phyloP scores from a whole-genome alignment of 2,797 vertebrate species.

The Mormyrus proboscirostris region DNA sequence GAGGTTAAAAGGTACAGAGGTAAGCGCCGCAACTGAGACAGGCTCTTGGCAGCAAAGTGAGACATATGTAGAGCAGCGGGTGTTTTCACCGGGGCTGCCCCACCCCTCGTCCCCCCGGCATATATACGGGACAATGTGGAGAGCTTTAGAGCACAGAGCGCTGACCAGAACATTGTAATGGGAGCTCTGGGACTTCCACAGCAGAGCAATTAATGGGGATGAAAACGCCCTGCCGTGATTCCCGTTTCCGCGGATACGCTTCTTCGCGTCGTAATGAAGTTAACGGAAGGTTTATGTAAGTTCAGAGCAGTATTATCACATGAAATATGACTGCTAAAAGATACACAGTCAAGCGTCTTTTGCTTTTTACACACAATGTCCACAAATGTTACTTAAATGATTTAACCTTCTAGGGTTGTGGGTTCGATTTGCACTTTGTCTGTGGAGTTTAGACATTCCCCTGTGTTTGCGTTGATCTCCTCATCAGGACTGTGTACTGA shows the following conservation, averaged over 20 bases:
- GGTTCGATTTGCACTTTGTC: background rate
- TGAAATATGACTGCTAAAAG: background rate
- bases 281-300: background rate
- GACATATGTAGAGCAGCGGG: constrained; percentile 3
- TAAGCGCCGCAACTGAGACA: constrained; percentile 30
- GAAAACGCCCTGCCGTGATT: constrained; percentile 37
- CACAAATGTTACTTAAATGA: background rate
- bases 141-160: background rate
- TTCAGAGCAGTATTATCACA: background rate
- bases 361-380: background rate
- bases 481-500: background rate
- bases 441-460: background rate
- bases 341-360: background rate
- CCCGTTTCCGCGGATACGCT: constrained; percentile 18
- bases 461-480: background rate
- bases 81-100: background rate
- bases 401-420: background rate
- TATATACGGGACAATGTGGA: background rate
- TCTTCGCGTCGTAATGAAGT: background rate
- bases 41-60: constrained; percentile 17
- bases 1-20: constrained; percentile 31
- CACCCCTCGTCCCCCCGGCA: background rate
- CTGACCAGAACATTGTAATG: background rate
- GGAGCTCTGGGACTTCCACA: constrained; percentile 10
- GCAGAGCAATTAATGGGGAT: constrained; percentile 28